A percentile compares a stretch with the other conserved stretches of the same genome.
phyloP scores from a whole-genome alignment of 1,140 invertebrate species.

The Rhagoletis pomonella region DNA sequence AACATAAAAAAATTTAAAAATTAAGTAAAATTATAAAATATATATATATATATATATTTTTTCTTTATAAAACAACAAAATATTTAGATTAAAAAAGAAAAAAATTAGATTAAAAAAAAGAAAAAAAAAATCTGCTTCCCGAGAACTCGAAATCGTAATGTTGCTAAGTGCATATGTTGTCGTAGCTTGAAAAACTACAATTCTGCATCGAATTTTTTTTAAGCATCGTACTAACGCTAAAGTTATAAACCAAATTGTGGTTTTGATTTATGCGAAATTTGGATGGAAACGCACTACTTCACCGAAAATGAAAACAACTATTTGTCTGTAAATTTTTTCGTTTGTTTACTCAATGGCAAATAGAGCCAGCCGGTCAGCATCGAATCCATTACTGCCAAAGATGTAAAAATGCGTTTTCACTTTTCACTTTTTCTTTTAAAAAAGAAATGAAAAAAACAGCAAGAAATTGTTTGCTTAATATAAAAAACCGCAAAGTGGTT shows the following conservation, averaged over 20 bases:
- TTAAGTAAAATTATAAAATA: too few species aligned
- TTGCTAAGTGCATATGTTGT: too few species aligned
- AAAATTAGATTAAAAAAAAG: too few species aligned
- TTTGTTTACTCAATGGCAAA: neutral
- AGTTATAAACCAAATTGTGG: neutral
- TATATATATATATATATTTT: too few species aligned
- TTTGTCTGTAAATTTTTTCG: neutral
- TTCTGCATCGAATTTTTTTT: too few species aligned
- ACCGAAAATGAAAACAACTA: neutral
- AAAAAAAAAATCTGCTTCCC: too few species aligned
- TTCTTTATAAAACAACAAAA: too few species aligned
- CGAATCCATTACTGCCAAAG: conserved; percentile 1
- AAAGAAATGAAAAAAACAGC: neutral
- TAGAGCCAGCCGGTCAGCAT: conserved; percentile 15
- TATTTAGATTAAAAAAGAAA: too few species aligned
- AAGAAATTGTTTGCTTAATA: neutral
- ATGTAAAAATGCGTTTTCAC: conserved; percentile 40
- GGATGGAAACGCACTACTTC: conserved; percentile 11
- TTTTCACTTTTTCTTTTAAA: conserved; percentile 43
- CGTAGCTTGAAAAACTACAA: too few species aligned
- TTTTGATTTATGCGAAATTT: conserved; percentile 24
- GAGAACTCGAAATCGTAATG: too few species aligned
- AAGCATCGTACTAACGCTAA: too few species aligned
- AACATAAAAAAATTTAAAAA: too few species aligned
- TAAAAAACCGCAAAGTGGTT: conserved; percentile 23